Percentiles rank a stretch among this genome's conserved stretches.
phyloP scores from a whole-genome alignment of 2,888 invertebrate species.

The Hirtodrosophila trivittata region DNA sequence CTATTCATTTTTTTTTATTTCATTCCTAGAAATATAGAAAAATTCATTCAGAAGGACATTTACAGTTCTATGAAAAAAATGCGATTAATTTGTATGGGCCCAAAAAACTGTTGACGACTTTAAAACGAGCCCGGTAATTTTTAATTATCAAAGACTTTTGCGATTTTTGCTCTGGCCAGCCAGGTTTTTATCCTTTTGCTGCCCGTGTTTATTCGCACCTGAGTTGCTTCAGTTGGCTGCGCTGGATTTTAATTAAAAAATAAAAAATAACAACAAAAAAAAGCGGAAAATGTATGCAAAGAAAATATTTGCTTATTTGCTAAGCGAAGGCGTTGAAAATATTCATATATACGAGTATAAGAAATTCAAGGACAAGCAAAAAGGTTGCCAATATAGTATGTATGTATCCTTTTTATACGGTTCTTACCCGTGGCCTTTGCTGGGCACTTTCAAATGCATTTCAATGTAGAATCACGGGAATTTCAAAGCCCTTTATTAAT shows the following conservation, averaged over 20 bases:
- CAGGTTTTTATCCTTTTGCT: constrained; percentile 30
- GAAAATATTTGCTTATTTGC: constrained; percentile 47
- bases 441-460: constrained; percentile 13
- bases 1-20: constrained; percentile 52
- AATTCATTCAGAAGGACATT: constrained; percentile 11
- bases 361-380: constrained; percentile 28
- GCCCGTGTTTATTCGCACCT: constrained; percentile 47
- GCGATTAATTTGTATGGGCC: constrained; percentile 56
- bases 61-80: constrained; percentile 59
- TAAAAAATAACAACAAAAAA: constrained; percentile 49
- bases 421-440: constrained; percentile 2
- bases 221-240: constrained; percentile 5
- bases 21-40: constrained; percentile 50
- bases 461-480: background rate
- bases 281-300: constrained; percentile 20
- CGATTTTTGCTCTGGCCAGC: constrained; percentile 27
- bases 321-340: constrained; percentile 5
- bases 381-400: constrained; percentile 32
- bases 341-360: no score
- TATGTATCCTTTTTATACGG: constrained; percentile 12
- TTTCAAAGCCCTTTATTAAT: constrained; percentile 11
- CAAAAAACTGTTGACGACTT: constrained; percentile 38
- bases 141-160: constrained; percentile 66
- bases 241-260: constrained; percentile 69
- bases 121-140: constrained; percentile 58